Conservation (phyloP, 2,888 invertebrate species). For the Stenotaenia linearis region DNA sequence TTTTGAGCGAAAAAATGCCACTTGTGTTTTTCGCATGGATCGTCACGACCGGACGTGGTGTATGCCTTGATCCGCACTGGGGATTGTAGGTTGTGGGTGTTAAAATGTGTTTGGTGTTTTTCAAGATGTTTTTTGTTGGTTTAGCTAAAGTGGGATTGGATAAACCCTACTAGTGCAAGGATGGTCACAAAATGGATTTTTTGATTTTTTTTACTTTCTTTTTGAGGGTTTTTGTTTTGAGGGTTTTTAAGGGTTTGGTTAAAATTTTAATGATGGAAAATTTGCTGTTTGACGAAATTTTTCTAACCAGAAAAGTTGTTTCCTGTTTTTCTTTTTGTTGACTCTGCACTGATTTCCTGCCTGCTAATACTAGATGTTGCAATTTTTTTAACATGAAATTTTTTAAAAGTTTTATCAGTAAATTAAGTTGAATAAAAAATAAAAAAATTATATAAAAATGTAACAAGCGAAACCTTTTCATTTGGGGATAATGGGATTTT, state of each 20-base stretch:
- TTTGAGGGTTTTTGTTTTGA: background rate
- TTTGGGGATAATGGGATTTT: too few species aligned
- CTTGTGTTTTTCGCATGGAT: background rate
- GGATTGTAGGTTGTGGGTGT: background rate
- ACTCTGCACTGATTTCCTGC: background rate
- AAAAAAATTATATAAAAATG: background rate
- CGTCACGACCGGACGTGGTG: constrained; percentile 5
- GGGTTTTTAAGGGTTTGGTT: background rate
- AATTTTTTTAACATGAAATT: background rate
- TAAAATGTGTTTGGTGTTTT: background rate
- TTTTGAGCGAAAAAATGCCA: background rate
- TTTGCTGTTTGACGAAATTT: background rate
- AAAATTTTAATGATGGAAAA: background rate
- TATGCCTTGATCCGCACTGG: background rate
- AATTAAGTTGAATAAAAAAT: background rate
- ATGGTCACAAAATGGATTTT: background rate
- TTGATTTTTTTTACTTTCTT: background rate
- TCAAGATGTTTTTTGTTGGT: background rate
- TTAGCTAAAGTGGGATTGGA: background rate
- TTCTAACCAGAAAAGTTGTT: background rate
- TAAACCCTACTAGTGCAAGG: background rate
- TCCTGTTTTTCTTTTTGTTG: constrained; percentile 9
- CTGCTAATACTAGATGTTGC: background rate
- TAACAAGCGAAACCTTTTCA: too few species aligned
- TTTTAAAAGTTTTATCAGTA: background rate